Percentiles rank a stretch among this genome's conserved stretches.
Evolutionary conservation across 2,797 vertebrate genomes (phyloP).

Genomic region (Hapalemur alaotrensis): DNA sequence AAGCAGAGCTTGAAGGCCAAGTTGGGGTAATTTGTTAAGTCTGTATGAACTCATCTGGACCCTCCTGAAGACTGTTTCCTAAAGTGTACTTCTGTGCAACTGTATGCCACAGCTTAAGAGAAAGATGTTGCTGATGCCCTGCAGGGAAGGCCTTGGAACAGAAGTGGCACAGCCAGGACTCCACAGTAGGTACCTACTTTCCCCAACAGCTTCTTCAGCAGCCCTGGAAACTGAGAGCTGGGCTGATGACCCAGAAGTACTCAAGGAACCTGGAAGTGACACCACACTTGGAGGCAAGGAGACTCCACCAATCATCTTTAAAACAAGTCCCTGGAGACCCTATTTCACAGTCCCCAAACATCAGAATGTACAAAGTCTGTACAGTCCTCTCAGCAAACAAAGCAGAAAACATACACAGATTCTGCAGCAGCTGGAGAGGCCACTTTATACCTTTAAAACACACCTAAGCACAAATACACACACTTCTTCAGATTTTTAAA

Average conservation of each 20-base stretch:
- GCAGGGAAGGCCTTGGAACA: background rate
- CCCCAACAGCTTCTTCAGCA: background rate
- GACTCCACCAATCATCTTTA: background rate
- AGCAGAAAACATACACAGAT: background rate
- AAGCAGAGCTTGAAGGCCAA: conserved; percentile 91
- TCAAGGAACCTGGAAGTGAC: background rate
- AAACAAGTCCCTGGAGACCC: background rate
- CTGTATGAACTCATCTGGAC: conserved; percentile 91
- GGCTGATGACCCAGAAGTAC: background rate
- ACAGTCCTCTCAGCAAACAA: background rate
- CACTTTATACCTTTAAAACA: background rate
- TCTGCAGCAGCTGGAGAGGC: background rate
- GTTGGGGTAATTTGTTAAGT: conserved; percentile 91
- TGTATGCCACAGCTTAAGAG: conserved; percentile 84
- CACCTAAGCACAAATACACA: too few species aligned
- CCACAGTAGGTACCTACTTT: background rate
- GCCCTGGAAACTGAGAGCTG: background rate
- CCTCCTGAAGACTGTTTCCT: conserved; percentile 93
- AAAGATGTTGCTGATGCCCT: background rate
- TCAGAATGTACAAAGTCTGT: background rate
- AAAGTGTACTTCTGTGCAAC: conserved; percentile 90
- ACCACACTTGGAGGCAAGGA: background rate
- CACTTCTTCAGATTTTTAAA: background rate
- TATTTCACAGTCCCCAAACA: background rate
- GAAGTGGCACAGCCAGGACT: background rate